Evolutionary conservation across 2,113 vertebrate species (phyloP), one percentile per base, ranked within the genome.

Genomic region (Bostrychus sinensis): DNA sequence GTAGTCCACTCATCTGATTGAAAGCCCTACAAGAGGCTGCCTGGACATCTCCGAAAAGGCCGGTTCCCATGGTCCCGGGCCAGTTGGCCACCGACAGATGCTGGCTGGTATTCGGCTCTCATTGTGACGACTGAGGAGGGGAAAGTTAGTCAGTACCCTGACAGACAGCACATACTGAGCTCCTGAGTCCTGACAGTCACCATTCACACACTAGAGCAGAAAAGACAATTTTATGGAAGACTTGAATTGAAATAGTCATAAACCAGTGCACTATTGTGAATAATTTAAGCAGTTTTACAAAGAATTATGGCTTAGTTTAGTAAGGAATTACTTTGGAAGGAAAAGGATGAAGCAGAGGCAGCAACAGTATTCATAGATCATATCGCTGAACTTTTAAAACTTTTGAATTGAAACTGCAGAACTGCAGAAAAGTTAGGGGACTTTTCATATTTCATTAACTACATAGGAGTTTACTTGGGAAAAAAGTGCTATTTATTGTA

Each of bases 41-140:
- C 65, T 72, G 61, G 56, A 72, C 39, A 73, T 56, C 68, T 69
- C 66, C 60, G 19, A 23, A 67, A 70, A 86, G 68, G 51, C 79
- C 36, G 60, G 79, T 87, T 90, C 88, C 86, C 82, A 87, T 88
- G 86, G 75, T 88, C 73, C 54, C 65, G 45, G n/a, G 88, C 85
- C 90, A 92, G 86, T 89, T 91, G 88, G 86, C 89, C 80, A 65
- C 63, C 76, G 82, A 85, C 89, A 91, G 87, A 90, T 82, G 81
- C 82, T 87, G 86, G 82, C 82, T 88, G 86, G 80, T 85, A 83
- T 79, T 62, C 34, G 80, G 72, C 59, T 60, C 10, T 17, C 68
- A 81, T 89, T 88, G 80, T 83, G 74, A 81, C 78, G 78, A 66
- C 78, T 75, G 70, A 81, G 79, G 72, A 85, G 86, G 66, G 66